phyloP scores from a whole-genome alignment of 2,888 invertebrate genomes.

The Encarsia formosa region DNA sequence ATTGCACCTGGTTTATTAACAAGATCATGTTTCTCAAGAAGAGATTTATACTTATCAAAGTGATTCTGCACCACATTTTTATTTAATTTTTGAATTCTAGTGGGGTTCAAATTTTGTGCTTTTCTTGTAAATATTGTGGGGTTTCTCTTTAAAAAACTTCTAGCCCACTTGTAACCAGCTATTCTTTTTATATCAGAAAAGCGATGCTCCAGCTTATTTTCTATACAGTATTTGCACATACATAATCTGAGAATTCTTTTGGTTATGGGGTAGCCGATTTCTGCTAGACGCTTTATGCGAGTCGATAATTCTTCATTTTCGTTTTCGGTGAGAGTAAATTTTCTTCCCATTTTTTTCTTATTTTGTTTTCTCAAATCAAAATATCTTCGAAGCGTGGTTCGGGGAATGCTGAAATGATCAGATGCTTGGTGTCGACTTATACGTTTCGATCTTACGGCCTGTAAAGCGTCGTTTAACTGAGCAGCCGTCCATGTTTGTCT shows the following conservation, averaged over 20 bases:
- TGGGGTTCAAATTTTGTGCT: not conserved
- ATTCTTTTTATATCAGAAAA: not conserved
- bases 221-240: not conserved
- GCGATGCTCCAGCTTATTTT: not conserved
- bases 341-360: not conserved
- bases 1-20: slow-evolving; percentile 29
- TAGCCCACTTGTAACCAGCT: not conserved
- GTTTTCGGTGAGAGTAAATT: not conserved
- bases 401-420: too few species aligned
- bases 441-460: too few species aligned
- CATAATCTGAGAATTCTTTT: not conserved
- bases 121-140: not conserved
- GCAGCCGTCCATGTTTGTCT: too few species aligned
- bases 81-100: not conserved
- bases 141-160: not conserved
- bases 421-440: too few species aligned
- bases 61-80: not conserved
- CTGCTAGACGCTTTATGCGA: not conserved
- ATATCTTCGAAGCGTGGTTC: too few species aligned
- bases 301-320: not conserved
- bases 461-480: too few species aligned
- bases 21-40: slow-evolving; percentile 20
- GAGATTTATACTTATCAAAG: not conserved
- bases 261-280: not conserved
- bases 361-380: too few species aligned